Conservation (phyloP, 2,888 invertebrate genomes). For the Helobdella robusta region DNA sequence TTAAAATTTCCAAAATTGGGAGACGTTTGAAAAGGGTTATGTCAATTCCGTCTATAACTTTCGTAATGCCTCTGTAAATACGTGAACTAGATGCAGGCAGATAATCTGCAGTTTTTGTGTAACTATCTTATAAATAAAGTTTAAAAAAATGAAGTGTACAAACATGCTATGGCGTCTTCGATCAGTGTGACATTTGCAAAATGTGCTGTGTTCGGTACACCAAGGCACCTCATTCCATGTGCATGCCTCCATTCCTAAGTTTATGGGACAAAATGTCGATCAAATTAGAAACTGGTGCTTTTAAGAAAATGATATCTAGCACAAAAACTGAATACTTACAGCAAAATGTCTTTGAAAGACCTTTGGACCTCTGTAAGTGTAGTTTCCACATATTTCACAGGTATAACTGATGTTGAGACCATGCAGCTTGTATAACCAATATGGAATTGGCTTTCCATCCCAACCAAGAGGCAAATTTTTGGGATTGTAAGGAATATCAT, state of each 20-base stretch:
- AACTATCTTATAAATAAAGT: too few species aligned
- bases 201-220: conserved; percentile 98
- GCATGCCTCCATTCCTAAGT: conserved; percentile 61
- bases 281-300: not conserved
- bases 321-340: conserved; percentile 45
- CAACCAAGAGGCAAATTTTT: conserved; percentile 97
- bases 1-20: too few species aligned
- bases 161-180: conserved; percentile 85
- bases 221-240: conserved; percentile 90
- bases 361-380: conserved; percentile 95
- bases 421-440: conserved; percentile 97
- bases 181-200: conserved; percentile 99
- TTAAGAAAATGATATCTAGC: not conserved
- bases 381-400: conserved; percentile 98
- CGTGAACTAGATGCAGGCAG: too few species aligned
- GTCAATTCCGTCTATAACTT: too few species aligned
- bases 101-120: too few species aligned
- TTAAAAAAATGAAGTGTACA: conserved; percentile 52
- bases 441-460: conserved; percentile 88
- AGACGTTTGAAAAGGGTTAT: too few species aligned
- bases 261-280: not conserved
- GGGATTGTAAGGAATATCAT: conserved; percentile 96
- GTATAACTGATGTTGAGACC: conserved; percentile 96
- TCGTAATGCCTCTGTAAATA: too few species aligned
- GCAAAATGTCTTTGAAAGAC: conserved; percentile 99